Evolutionary conservation across 2,888 invertebrate genomes (phyloP).

Genomic region (Malthinus seriepunctatus): DNA sequence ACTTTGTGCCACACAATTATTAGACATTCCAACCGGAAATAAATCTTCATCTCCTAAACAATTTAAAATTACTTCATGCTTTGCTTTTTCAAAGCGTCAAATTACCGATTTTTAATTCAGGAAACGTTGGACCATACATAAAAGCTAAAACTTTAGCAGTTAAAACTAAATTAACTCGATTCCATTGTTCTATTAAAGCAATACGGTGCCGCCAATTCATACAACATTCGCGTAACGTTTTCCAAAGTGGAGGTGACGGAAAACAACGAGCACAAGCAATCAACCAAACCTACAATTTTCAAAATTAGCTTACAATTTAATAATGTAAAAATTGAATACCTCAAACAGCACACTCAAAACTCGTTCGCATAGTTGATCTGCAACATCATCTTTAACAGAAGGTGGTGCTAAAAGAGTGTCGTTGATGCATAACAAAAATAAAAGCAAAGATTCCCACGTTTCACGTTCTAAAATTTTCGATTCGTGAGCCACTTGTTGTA

Average conservation of each 20-base stretch:
- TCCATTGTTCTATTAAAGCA: constrained; percentile 93
- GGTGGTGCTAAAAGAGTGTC: constrained; percentile 91
- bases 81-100: constrained; percentile 14
- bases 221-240: constrained; percentile 90
- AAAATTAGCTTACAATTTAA: no score
- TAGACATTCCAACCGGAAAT: constrained; percentile 82
- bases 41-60: constrained; percentile 82
- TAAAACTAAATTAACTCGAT: constrained; percentile 86
- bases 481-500: constrained; percentile 79
- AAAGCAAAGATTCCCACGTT: constrained; percentile 88
- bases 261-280: constrained; percentile 80
- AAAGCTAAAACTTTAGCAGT: constrained; percentile 82
- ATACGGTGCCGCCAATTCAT: constrained; percentile 93
- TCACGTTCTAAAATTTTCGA: constrained; percentile 77
- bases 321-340: no score
- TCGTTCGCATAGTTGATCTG: constrained; percentile 89
- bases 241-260: constrained; percentile 95
- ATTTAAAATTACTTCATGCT: background rate
- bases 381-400: constrained; percentile 89
- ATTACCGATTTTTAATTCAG: constrained; percentile 76
- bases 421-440: constrained; percentile 88
- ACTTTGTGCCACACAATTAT: constrained; percentile 90
- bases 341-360: constrained; percentile 93
- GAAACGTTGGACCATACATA: constrained; percentile 87
- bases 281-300: constrained; percentile 62